Evolutionary conservation across 2,797 vertebrate species (phyloP), one percentile per base, ranked within the genome.

Genomic region (Aldrovandia affinis): DNA sequence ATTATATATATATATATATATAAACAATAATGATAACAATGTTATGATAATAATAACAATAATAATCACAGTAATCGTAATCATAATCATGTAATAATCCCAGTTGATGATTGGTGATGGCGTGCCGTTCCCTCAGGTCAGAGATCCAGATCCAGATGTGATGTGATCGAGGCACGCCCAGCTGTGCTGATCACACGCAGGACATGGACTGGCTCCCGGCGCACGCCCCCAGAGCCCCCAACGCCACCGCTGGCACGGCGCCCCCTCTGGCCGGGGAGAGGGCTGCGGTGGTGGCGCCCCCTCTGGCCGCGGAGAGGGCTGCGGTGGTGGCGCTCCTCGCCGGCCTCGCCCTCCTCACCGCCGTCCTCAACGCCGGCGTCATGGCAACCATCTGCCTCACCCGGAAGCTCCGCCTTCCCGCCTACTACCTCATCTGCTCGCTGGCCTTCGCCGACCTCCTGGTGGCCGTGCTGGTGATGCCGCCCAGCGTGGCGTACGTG

Each of bases 371-470:
- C 85, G 92, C 88, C 39, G 94, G 93, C 0, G 95, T 97, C 84
- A 96, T 96, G 83, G 86, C 94, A 0, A 95, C 95, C 25, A 96
- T 96, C 83, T 94, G 93, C 85, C 95, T 93, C 50, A 96, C 94
- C 85, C 96, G 95, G 90, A 96, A 96, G 89, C 93, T 95, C 70
- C 94, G 95, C 82, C 94, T 96, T 85, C 94, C 95, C 0, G 94
- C 93, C 86, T 94, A 95, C 91, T 95, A 94, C 83, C 88, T 95
- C 68, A 95, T 96, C 88, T 96, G 95, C 61, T 96, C 94, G 2
- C 90, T 95, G 87, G 93, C 96, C 18, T 92, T 95, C 88, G 95
- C 93, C 1, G 94, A 95, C 86, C 91, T 95, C 81, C 93, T 94
- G 22, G 94, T 95, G 39, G 94, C 96, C 5, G 89, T 95, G 84